Evolutionary conservation across 2,797 vertebrate species (phyloP), one percentile per base, ranked within the genome.

Genomic region (Remorina albescens): DNA sequence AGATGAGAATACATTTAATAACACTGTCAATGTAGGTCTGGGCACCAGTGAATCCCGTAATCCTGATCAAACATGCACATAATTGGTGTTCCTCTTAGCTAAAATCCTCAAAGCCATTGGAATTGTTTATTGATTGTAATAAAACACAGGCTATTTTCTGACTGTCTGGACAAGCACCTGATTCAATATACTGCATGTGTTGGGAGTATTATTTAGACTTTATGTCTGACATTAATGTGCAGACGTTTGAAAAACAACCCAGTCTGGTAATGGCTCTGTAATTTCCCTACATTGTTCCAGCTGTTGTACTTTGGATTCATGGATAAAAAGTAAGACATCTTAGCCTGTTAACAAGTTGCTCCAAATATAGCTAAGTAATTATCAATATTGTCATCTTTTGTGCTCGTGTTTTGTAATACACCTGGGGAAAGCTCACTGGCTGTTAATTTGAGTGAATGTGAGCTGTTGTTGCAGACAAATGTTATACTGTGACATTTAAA

Each of bases 401-500:
- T 85, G 15, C 37, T 25, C 2, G 0, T 46, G 53, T 16, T 61
- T 76, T 83, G 67, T 62, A 74, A 73, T 67, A 50, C 78, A 85
- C 80, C 64, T 68, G 78, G 78, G 64, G 53, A 65, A 77, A 41
- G 65, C 74, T 71, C 11, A 0, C 36, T 36, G 76, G 10, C 75
- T 71, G 85, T 85, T 86, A 75, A 81, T 86, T 34, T 50, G 72
- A 81, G 62, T 56, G 66, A 82, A 81, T 81, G 63, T 73, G 76
- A 82, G 83, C 76, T 77, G 76, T 39, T 80, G 70, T 70, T 53
- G 71, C 42, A 60, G 55, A 82, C 66, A 91, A 90, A 89, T 81
- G 88, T 84, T 85, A 88, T 12, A 76, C 80, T 59, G 80, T 93
- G 90, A 92, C 90, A 92, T 92, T 92, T 92, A 85, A 83, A 85